Evolutionary conservation across 2,888 invertebrate genomes (phyloP).

Genomic region (Ctena decussata): DNA sequence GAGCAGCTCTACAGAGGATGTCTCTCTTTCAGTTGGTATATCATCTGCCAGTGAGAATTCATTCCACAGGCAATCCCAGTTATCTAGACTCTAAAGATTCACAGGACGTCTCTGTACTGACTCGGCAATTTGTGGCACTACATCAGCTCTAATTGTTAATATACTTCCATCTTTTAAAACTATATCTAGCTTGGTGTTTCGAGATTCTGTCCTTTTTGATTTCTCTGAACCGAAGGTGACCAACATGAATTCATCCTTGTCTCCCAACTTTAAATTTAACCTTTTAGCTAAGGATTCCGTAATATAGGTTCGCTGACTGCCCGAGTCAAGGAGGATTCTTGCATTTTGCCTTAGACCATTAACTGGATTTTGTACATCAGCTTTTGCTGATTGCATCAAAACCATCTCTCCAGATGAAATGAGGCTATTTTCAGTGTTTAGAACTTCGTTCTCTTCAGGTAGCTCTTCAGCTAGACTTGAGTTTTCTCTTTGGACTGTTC

Average conservation of each 20-base stretch:
- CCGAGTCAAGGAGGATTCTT: constrained; percentile 23
- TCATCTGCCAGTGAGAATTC: background rate
- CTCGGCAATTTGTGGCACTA: constrained; percentile 18
- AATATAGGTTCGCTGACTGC: constrained; percentile 31
- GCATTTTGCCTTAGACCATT: background rate
- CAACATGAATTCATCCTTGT: background rate
- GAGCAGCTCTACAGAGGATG: background rate
- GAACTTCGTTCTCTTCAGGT: background rate
- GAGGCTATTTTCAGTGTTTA: constrained; percentile 26
- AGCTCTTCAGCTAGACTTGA: background rate
- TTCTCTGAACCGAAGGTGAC: constrained; percentile 5
- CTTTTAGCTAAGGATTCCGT: constrained; percentile 7
- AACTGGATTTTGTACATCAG: constrained; percentile 26
- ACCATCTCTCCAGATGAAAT: constrained; percentile 32
- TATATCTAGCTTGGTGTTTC: background rate
- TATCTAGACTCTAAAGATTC: background rate
- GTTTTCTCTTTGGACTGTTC: background rate
- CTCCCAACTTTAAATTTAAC: background rate
- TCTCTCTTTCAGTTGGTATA: constrained; percentile 1
- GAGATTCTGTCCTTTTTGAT: background rate
- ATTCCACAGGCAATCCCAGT: background rate
- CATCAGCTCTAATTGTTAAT: background rate
- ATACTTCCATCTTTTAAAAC: constrained; percentile 5
- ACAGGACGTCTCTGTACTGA: constrained; percentile 1
- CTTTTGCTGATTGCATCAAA: constrained; percentile 20